Base-by-base conservation (phyloP, 2,888 invertebrate species). In the Aporophyla nigra region DNA sequence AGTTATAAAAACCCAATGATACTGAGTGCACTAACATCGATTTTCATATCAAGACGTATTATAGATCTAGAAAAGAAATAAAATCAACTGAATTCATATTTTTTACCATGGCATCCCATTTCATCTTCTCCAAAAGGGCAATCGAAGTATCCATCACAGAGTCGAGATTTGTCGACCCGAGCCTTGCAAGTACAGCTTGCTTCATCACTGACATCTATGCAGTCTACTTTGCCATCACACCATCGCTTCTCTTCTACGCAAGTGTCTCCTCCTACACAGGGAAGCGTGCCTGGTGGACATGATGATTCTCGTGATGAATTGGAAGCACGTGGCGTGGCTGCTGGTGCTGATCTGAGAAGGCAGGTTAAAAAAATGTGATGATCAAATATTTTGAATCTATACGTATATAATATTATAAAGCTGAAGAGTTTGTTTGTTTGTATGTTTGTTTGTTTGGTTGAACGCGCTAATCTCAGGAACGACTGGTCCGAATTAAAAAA, bases 81-180 rank as follows among this genome's bases (percentile, higher is more conserved):
- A 40, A 10, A 4, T 5, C 0, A 16, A 14, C 5, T 53, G 3
- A 51, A 19, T 7, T 58, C 12, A 14, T 46, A 14, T 19, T 12
- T 24, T 58, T 95, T 95, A 98, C 98, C 98, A 90, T 97, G 97
- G 91, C 98, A 99, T 33, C 97, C 98, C 88, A 98, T 94, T 95
- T 99, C 98, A 89, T 98, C 98, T 95, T 98, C 98, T 33, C 98
- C 98, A 87, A 97, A 97, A 0, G 98, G 98, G 92, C 98, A 99
- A 90, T 99, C 99, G 66, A 97, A 97, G 89, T 98, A 98, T 24
- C 98, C 98, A 92, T 99, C 99, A 90, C 99, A 99, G 0, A 98
- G 92, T 84, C 98, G 97, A 5, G 97, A 95, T 65, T 95, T 94
- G 24, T 97, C 97, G 19, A 99, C 97, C 76, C 98, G 97, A n/a